A percentile compares a stretch with the other conserved stretches of the same genome.
Conservation (phyloP, 2,888 invertebrate species). For the Hirtodrosophila confusa region DNA sequence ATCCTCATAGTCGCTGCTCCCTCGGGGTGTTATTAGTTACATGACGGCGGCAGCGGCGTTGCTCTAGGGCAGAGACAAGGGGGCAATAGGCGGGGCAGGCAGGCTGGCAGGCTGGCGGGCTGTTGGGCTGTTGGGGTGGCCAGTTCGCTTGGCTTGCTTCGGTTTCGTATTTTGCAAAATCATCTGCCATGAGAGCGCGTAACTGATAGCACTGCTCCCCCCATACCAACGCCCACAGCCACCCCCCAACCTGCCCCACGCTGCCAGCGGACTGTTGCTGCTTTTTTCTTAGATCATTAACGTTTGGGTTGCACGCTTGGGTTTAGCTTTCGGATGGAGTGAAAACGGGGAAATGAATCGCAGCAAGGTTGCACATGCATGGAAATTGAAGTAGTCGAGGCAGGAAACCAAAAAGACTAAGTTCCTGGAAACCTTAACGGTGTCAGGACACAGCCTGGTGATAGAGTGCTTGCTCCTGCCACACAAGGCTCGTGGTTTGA, state of each 20-base stretch:
- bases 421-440: too few relatives aligned
- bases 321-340: slow-evolving; percentile 25
- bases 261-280: slow-evolving; percentile 20
- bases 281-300: slow-evolving; percentile 60
- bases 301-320: slow-evolving; percentile 48
- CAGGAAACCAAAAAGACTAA: too few relatives aligned
- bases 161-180: slow-evolving; percentile 54
- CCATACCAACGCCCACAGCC: neutral
- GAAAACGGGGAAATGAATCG: slow-evolving; percentile 1
- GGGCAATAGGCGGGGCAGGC: slow-evolving; percentile 1
- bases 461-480: too few relatives aligned
- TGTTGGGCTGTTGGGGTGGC: slow-evolving; percentile 25
- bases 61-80: slow-evolving; percentile 12
- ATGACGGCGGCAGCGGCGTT: slow-evolving; percentile 40
- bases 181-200: slow-evolving; percentile 66
- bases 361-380: neutral
- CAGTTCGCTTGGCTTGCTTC: slow-evolving; percentile 55
- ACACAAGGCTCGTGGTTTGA: too few relatives aligned
- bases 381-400: neutral
- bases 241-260: neutral
- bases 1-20: slow-evolving; percentile 50
- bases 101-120: too few relatives aligned
- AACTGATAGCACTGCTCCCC: slow-evolving; percentile 56
- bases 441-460: too few relatives aligned
- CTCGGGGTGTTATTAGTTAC: slow-evolving; percentile 82